phyloP scores from a whole-genome alignment of 2,797 vertebrate genomes.

The Prunella strophiata region DNA sequence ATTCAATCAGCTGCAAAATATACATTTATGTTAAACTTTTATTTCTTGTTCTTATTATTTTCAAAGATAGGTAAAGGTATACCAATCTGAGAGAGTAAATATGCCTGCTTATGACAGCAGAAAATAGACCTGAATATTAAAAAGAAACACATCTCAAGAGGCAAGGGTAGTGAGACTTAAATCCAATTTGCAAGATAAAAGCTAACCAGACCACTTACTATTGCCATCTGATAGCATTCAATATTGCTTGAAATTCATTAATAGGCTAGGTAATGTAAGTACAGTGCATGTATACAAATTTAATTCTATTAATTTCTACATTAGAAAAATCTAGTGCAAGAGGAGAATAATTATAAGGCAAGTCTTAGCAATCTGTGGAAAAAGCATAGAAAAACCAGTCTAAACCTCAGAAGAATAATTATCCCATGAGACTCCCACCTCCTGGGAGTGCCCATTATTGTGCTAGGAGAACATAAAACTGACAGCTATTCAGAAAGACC shows the following conservation, averaged over 20 bases:
- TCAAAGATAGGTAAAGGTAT: not conserved
- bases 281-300: conserved; percentile 56
- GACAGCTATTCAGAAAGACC: conserved; percentile 38
- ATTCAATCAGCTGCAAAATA: not conserved
- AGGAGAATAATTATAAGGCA: conserved; percentile 43
- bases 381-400: conserved; percentile 20
- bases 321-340: conserved; percentile 25
- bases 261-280: conserved; percentile 8
- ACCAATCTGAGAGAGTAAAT: not conserved
- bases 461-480: conserved; percentile 38
- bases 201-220: conserved; percentile 31
- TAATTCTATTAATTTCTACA: conserved; percentile 61
- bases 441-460: conserved; percentile 43
- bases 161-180: conserved; percentile 28
- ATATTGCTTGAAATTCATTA: conserved; percentile 46
- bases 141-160: conserved; percentile 22
- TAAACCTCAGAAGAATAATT: conserved; percentile 42
- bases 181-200: conserved; percentile 62
- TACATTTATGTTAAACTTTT: not conserved
- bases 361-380: conserved; percentile 18
- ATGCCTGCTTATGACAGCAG: conserved; percentile 8
- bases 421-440: conserved; percentile 17
- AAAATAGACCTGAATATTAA: conserved; percentile 54
- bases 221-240: conserved; percentile 54
- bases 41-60: not conserved